These are phyloP conservation scores for Aldrovandia affinis DNA, from an alignment of 2,797 vertebrate genomes.

Conservation along the genomic window DNA sequence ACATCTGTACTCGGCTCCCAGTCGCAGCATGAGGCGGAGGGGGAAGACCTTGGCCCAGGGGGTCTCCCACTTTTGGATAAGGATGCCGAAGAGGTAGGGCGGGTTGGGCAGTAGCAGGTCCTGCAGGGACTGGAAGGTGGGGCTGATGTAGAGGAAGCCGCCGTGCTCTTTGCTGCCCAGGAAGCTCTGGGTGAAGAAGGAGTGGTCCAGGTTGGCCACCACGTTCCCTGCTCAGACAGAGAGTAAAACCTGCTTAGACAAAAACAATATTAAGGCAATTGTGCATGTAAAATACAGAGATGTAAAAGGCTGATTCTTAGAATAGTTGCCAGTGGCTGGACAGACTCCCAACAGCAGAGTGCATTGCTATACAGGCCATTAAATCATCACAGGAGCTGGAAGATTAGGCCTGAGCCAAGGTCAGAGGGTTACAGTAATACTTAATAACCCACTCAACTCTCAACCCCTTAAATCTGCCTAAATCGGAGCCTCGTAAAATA, in stretches of 20 bases:
- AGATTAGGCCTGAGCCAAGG: neutral
- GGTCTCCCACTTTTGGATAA: slow-evolving; percentile 99
- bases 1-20: slow-evolving; percentile 97
- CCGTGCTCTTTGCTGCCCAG: slow-evolving; percentile 96
- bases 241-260: too few relatives aligned
- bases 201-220: slow-evolving; percentile 92
- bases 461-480: too few relatives aligned
- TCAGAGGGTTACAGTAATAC: neutral
- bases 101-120: slow-evolving; percentile 93
- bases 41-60: slow-evolving; percentile 99
- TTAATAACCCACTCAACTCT: neutral
- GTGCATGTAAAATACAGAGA: neutral
- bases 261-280: too few relatives aligned
- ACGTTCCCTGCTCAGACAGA: slow-evolving; percentile 80
- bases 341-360: neutral
- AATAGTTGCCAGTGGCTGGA: neutral
- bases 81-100: slow-evolving; percentile 93
- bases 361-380: neutral
- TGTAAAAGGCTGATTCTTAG: neutral
- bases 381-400: neutral
- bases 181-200: slow-evolving; percentile 96
- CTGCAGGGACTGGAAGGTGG: slow-evolving; percentile 94
- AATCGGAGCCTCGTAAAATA: too few relatives aligned
- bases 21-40: slow-evolving; percentile 93
- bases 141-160: slow-evolving; percentile 92